These are phyloP conservation scores for Chloroceryle inda DNA, from an alignment of 2,797 vertebrate species.

Conservation along the genomic window DNA sequence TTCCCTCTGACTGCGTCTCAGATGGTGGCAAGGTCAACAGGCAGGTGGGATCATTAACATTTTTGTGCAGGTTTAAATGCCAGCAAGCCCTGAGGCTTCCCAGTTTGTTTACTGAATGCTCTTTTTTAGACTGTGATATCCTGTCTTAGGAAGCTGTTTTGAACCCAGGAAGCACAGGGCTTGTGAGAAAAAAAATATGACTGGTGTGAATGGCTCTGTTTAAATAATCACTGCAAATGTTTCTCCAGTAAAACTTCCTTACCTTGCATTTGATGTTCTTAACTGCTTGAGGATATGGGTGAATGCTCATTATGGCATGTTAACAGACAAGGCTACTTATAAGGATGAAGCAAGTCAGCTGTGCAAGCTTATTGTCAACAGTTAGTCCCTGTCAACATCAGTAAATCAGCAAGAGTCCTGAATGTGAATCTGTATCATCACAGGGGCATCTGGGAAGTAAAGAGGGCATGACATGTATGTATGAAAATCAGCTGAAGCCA, in stretches of 20 bases:
- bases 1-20: background rate
- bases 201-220: background rate
- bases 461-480: background rate
- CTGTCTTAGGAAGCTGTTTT: background rate
- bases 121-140: background rate
- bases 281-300: background rate
- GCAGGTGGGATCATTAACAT: background rate
- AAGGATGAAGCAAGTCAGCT: background rate
- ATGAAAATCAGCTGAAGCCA: background rate
- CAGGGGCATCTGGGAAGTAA: background rate
- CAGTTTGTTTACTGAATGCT: background rate
- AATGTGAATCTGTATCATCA: background rate
- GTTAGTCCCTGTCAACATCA: background rate
- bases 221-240: background rate
- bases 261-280: background rate
- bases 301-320: background rate
- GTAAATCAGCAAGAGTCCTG: background rate
- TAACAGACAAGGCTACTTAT: background rate
- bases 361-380: background rate
- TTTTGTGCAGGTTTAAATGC: background rate
- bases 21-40: background rate
- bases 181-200: background rate
- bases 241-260: background rate
- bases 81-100: background rate
- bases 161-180: background rate